Conservation (phyloP, 2,888 invertebrate genomes). For the Falcaria lacertinaria region DNA sequence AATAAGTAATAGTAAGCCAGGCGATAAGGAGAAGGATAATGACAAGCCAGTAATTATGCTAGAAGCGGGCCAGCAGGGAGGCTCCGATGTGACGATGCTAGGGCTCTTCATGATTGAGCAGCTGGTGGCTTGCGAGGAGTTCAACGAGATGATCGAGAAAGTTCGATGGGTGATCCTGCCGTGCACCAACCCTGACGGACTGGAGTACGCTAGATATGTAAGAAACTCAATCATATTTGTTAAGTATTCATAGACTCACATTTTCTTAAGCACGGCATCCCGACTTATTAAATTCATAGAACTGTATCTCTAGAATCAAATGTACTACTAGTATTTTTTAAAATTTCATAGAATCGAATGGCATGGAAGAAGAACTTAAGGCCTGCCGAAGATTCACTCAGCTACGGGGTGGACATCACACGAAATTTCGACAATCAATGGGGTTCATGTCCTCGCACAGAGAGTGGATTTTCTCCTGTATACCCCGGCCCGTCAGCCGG, state of each 20-base stretch:
- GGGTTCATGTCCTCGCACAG: conserved; percentile 32
- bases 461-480: conserved; percentile 36
- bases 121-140: conserved; percentile 54
- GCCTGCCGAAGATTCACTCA: conserved; percentile 23
- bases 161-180: conserved; percentile 61
- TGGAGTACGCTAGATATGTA: conserved; percentile 54
- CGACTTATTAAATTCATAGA: not conserved
- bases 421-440: conserved; percentile 60
- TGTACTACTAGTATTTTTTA: conserved; percentile 3
- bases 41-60: conserved; percentile 47
- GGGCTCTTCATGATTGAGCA: conserved; percentile 57
- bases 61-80: conserved; percentile 62
- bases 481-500: conserved; percentile 80
- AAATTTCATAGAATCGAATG: conserved; percentile 24
- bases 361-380: conserved; percentile 56
- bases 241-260: not conserved
- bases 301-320: not conserved
- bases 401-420: conserved; percentile 56
- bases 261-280: too few relatives aligned
- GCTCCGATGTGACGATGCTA: conserved; percentile 41
- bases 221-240: conserved; percentile 16
- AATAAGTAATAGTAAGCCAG: conserved; percentile 10
- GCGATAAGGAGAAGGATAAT: conserved; percentile 7
- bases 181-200: conserved; percentile 60
- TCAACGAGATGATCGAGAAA: conserved; percentile 39